phyloP scores from a whole-genome alignment of 2,113 vertebrate genomes.

The Ahaetulla prasina region DNA sequence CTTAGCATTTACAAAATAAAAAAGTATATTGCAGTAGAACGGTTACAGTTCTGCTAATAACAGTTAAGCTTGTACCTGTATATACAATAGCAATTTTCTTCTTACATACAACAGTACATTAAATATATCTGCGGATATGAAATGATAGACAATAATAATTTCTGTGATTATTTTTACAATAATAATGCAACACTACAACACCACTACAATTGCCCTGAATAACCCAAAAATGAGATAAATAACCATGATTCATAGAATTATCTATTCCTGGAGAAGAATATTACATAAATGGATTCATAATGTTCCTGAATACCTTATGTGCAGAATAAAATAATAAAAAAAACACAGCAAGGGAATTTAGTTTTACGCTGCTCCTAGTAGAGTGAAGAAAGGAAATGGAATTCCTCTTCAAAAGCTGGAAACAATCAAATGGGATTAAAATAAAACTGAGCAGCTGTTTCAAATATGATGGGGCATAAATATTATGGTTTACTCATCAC shows the following conservation, averaged over 20 bases:
- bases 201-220: conserved; percentile 11
- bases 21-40: conserved; percentile 4
- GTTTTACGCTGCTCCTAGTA: background rate
- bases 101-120: conserved; percentile 1
- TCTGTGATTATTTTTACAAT: background rate
- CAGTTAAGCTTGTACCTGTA: background rate
- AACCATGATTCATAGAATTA: background rate
- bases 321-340: conserved; percentile 5
- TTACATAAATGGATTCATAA: conserved; percentile 9
- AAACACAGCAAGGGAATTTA: conserved; percentile 5
- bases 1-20: background rate
- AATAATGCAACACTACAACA: background rate
- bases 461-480: background rate
- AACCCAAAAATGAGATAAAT: conserved; percentile 11
- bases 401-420: background rate
- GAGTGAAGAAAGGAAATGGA: background rate
- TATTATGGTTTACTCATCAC: background rate
- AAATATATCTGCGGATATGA: background rate
- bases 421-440: background rate
- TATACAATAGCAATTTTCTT: background rate
- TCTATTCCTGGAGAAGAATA: conserved; percentile 18
- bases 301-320: conserved; percentile 2
- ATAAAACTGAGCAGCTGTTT: background rate
- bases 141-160: background rate
- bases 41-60: conserved; percentile 28